phyloP scores from a whole-genome alignment of 2,888 invertebrate genomes.

The Macrophya alboannulata region DNA sequence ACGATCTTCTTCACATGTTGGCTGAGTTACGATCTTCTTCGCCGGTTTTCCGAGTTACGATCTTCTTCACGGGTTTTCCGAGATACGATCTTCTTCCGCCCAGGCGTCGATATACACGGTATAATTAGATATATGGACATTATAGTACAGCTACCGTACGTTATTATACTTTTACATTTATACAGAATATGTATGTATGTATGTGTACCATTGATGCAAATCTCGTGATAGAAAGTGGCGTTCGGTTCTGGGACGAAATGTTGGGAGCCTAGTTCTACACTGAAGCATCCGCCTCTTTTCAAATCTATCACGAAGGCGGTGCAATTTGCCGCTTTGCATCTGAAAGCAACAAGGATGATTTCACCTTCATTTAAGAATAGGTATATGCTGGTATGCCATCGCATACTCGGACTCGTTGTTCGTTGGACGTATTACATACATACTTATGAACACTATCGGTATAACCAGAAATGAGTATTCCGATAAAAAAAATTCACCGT shows the following conservation, averaged over 20 bases:
- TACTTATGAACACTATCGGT: no score
- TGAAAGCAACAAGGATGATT: conserved; percentile 59
- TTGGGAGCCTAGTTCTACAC: conserved; percentile 69
- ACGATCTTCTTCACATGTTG: no score
- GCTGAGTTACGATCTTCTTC: no score
- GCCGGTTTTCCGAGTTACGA: no score
- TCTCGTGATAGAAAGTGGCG: conserved; percentile 85
- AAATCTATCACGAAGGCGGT: conserved; percentile 74
- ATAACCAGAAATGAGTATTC: neutral
- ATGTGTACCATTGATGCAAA: conserved; percentile 83
- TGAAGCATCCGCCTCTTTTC: conserved; percentile 71
- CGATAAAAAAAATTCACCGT: neutral
- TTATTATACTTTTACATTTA: no score
- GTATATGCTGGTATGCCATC: neutral
- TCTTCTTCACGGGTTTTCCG: no score
- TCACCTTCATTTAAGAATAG: neutral
- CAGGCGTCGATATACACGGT: no score
- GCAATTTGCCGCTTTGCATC: conserved; percentile 72
- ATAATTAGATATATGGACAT: no score
- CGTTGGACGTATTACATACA: neutral
- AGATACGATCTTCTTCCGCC: no score
- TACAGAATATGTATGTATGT: neutral
- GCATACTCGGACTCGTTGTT: neutral
- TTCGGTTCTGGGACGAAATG: conserved; percentile 81
- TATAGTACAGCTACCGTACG: no score